A percentile compares a stretch with the other conserved stretches of the same genome.
Conservation (phyloP, 2,797 vertebrate genomes). For the Halcyon smyrnensis region DNA sequence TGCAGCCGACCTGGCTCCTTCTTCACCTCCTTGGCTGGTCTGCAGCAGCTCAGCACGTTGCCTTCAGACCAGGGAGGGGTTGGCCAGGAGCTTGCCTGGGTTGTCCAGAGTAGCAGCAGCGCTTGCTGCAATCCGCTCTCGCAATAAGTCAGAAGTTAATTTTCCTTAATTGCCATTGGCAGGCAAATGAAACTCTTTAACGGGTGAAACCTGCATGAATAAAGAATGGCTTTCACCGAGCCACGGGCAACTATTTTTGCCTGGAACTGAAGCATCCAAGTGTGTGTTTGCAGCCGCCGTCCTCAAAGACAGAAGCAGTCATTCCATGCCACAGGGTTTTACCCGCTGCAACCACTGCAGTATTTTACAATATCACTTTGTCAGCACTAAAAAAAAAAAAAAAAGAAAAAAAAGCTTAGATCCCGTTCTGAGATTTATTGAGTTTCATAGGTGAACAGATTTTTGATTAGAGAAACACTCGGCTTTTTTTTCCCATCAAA, state of each 20-base stretch:
- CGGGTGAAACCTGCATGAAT: background rate
- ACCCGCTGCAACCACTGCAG: background rate
- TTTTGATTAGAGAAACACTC: background rate
- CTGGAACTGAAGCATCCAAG: background rate
- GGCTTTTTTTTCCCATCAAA: background rate
- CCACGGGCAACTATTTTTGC: background rate
- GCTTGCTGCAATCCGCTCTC: background rate
- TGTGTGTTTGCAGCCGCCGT: background rate
- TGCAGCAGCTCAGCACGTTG: background rate
- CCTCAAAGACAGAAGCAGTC: background rate
- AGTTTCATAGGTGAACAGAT: background rate
- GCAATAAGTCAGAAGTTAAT: fast-evolving
- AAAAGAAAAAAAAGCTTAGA: background rate
- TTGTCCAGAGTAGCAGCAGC: background rate
- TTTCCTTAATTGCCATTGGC: background rate
- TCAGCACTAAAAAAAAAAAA: background rate
- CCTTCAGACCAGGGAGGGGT: background rate
- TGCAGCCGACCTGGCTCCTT: background rate
- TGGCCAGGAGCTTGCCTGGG: background rate
- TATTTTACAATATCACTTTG: background rate
- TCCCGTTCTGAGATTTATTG: background rate
- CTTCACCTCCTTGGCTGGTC: background rate
- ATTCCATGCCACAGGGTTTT: background rate
- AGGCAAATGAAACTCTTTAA: background rate
- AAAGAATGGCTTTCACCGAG: background rate